Base-by-base conservation (phyloP, 1,140 invertebrate species). In the Meloidogyne exigua region DNA sequence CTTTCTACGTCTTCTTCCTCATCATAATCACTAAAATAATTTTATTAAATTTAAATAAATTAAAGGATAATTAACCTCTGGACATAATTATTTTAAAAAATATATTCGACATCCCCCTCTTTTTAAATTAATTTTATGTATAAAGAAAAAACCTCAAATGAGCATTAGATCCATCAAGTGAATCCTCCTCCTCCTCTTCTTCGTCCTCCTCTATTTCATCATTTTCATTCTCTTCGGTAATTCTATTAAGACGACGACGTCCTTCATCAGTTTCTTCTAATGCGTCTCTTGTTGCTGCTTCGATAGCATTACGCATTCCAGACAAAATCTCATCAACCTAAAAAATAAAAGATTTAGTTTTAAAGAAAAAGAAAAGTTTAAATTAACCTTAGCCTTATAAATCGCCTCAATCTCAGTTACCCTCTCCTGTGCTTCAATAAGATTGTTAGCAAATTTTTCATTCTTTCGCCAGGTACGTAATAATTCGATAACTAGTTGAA, bases 151-250 rank as follows among this genome's bases (percentile, higher is more conserved):
- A 42, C 66, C 66, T n/a, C 7, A 18, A 32, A 7, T 66, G 9
- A 23, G 21, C 13, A 18, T 76, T 26, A 11, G 9, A 15, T 39
- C 32, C 62, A 2, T 76, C 57, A 25, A 62, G 21, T 26, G 18
- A 81, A 76, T 67, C 28, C 44, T 82, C 68, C 28, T 82, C 79
- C 11, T 79, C 78, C 1, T 82, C 80, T 1, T 79, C 79, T n/a
- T 79, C 78, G 3, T 82, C 80, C 0, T 79, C 72, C 1, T 76
- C 65, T 7, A 11, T 70, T 36, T 62, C 67, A 0, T 64, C 78
- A n/a, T 80, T 70, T 21, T 81, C 77, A 12, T 71, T 74, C 57
- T 80, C 79, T 32, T 80, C 79, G 32, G 32, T n/a, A 21, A 80
- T 81, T 7, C 62, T 10, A 23, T 75, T 57, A 26, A 81, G 42